phyloP scores from a whole-genome alignment of 92 coral and sea anemone genomes.

The Palythoa caribaeorum region DNA sequence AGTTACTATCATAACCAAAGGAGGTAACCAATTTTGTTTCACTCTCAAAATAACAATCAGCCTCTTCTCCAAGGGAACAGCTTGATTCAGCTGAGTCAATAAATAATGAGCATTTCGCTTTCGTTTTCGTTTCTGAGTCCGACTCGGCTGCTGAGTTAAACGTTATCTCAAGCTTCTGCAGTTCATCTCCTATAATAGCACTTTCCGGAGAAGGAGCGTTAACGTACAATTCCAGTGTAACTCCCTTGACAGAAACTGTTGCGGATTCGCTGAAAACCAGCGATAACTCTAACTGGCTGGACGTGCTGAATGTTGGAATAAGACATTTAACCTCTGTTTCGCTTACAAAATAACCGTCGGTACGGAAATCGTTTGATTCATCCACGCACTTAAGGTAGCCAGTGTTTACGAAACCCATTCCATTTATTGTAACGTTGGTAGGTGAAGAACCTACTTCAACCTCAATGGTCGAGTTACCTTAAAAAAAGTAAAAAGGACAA shows the following conservation, averaged over 20 bases:
- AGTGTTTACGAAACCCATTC: constrained; percentile 40
- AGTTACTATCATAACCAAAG: constrained; percentile 31
- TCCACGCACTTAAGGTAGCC: not conserved
- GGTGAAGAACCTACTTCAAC: not conserved
- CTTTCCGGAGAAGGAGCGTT: not conserved
- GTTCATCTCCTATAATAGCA: constrained; percentile 29
- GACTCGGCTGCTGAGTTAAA: constrained; percentile 19
- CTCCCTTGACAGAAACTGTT: not conserved
- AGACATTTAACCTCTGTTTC: constrained; percentile 49
- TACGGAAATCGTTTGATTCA: not conserved
- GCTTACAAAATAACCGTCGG: constrained; percentile 34
- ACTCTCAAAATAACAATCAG: constrained; percentile 20
- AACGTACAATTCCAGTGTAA: constrained; percentile 10
- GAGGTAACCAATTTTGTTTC: not conserved
- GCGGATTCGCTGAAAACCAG: constrained; percentile 13
- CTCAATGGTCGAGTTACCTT: constrained; percentile 18
- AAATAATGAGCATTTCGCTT: constrained; percentile 41
- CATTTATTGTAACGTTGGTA: constrained; percentile 21
- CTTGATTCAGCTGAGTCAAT: constrained; percentile 23
- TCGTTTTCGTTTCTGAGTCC: not conserved
- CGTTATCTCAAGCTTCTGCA: not conserved
- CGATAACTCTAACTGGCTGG: not conserved
- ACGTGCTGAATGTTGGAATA: constrained; percentile 37
- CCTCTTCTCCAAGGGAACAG: constrained; percentile 42
- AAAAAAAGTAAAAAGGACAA: not conserved